phyloP scores from a whole-genome alignment of 2,888 invertebrate genomes.

The Sarcophaga caerulescens region DNA sequence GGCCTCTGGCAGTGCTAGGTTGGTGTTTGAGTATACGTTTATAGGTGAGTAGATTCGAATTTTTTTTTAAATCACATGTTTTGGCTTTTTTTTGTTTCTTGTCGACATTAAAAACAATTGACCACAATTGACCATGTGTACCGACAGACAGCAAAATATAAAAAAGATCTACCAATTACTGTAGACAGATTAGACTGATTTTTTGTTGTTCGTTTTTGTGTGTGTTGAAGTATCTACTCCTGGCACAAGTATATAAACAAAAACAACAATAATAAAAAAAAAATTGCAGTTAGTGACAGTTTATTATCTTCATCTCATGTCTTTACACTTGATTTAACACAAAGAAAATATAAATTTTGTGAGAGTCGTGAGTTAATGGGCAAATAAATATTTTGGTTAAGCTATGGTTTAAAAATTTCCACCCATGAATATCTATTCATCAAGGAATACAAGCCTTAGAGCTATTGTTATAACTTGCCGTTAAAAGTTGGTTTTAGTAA shows the following conservation, averaged over 20 bases:
- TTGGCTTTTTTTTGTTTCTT: slow-evolving; percentile 23
- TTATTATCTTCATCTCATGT: slow-evolving; percentile 20
- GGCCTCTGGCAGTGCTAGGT: slow-evolving; percentile 18
- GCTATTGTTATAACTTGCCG: no score
- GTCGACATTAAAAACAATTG: slow-evolving; percentile 44
- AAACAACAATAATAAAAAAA: slow-evolving; percentile 23
- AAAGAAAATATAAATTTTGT: not conserved
- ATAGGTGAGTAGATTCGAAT: slow-evolving; percentile 2
- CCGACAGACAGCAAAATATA: not conserved
- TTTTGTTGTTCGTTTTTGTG: slow-evolving; percentile 10
- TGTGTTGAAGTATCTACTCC: not conserved
- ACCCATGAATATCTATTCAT: no score
- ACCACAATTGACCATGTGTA: slow-evolving; percentile 32
- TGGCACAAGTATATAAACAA: slow-evolving; percentile 20
- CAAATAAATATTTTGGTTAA: no score
- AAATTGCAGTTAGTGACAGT: slow-evolving; percentile 2
- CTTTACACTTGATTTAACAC: slow-evolving; percentile 17
- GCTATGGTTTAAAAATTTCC: no score
- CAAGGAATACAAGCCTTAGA: no score
- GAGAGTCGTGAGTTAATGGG: no score
- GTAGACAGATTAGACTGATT: slow-evolving; percentile 24
- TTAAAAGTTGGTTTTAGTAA: no score
- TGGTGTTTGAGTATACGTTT: slow-evolving; percentile 1
- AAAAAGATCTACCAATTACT: slow-evolving; percentile 45
- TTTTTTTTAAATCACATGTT: not conserved